Base-by-base conservation (phyloP, 2,888 invertebrate species). In the Herminia tarsipennalis region DNA sequence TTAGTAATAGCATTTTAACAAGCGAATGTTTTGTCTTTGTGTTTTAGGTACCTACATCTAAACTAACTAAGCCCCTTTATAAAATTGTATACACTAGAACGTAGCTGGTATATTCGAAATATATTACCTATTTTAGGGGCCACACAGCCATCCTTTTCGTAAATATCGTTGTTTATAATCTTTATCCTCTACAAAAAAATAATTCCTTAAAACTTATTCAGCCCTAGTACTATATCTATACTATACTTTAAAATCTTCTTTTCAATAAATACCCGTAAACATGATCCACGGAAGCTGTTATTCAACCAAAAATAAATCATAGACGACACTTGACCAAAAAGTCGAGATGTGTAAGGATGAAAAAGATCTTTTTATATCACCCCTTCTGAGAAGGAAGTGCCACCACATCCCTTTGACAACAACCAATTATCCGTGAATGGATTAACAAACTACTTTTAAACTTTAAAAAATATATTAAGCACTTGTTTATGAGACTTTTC, bases 281-380 rank as follows among this genome's bases (percentile, higher is more conserved):
- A n/a, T 20, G 21, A 18, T 36, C 27, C 21, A 55, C 64, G 56
- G 67, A 66, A 66, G 57, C 58, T 25, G 30, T 60, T 32, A 46
- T 34, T 61, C 47, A 56, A 32, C 36, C 39, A 36, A 24, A 54
- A 56, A 66, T 68, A 68, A 65, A 53, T 58, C 53, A 59, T 21
- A 14, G 39, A 32, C 45, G 57, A 56, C 47, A 49, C 35, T 60
- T 58, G 53, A 58, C 59, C 61, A 40, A 61, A 54, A 51, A 47
- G 33, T 45, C 29, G 39, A 56, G 37, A 42, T 40, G 32, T 37
- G 28, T 17, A 51, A 52, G 56, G 66, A 63, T 56, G 55, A 52
- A 46, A 60, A 47, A 44, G 49, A 57, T 65, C 53, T 62, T 66
- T 73, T 70, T 66, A 76, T 76, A 59, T 54, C 66, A 56, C 59